phyloP scores from a whole-genome alignment of 2,113 vertebrate species.

The Sylvicapra grimmia region DNA sequence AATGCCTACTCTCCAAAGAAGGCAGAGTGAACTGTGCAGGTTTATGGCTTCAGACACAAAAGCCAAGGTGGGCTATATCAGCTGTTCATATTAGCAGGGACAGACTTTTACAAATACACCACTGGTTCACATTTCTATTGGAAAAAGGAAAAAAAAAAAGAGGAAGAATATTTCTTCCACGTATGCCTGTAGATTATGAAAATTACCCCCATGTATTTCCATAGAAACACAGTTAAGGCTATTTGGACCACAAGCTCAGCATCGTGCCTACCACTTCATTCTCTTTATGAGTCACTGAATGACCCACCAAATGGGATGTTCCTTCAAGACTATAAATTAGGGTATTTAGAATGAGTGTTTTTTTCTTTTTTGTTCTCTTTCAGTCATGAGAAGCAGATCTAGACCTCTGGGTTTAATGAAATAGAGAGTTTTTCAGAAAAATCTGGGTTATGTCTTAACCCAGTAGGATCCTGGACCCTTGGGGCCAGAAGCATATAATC shows the following conservation, averaged over 20 bases:
- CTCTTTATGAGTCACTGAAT: constrained; percentile 39
- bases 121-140: constrained; percentile 41
- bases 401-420: constrained; percentile 60
- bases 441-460: not conserved
- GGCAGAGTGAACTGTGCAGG: not conserved
- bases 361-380: not conserved
- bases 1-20: not conserved
- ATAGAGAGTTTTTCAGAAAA: constrained; percentile 38
- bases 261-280: not conserved
- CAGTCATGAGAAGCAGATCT: constrained; percentile 44
- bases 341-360: not conserved
- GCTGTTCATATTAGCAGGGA: not conserved
- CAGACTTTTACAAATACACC: not conserved
- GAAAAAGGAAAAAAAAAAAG: not conserved
- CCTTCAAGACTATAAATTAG: constrained; percentile 49
- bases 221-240: constrained; percentile 49
- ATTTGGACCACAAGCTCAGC: constrained; percentile 14
- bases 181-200: constrained; percentile 53
- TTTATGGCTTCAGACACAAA: constrained; percentile 26
- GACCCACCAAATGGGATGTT: constrained; percentile 15
- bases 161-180: constrained; percentile 15
- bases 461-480: not conserved
- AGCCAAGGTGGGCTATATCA: not conserved
- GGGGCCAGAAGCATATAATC: not conserved
- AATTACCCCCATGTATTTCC: constrained; percentile 51